Base-by-base conservation (phyloP, 1,140 invertebrate genomes). In the Battus philenor region DNA sequence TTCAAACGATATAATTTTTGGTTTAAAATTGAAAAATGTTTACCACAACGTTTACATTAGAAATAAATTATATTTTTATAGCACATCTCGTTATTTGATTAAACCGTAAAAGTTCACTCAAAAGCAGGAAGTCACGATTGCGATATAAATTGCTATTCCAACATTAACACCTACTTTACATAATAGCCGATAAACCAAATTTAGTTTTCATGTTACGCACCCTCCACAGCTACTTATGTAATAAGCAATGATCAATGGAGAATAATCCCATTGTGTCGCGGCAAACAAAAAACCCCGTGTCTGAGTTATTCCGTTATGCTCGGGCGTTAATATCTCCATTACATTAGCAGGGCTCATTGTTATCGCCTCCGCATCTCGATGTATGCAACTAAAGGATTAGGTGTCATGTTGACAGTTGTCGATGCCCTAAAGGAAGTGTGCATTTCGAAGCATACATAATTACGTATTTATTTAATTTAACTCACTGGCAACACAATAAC, bases 131-230 rank as follows among this genome's bases (percentile, higher is more conserved):
- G 80, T 84, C 80, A 84, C 78, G 78, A 77, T 72, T 65, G 47
- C 27, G 52, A 61, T 51, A 82, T 84, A 85, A 82, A 85, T 85
- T 68, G 75, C 68, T 66, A 58, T 67, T 71, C 60, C 68, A 68
- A 77, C 76, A 85, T 85, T 80, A 82, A 75, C 80, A 85, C 80
- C 80, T 82, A 85, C 73, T 85, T 79, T 82, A 76, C 80, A 85
- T 85, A 85, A 82, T 80, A 81, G 75, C 72, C 80, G 80, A 82
- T 85, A 85, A 85, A 85, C 80, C 80, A 85, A 85, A 85, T 85
- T 85, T 85, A 82, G 80, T 81, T 85, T 85, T 82, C 78, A 82
- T 85, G 80, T 85, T 72, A 70, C 78, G 62, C 74, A 85, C 80
- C 80, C 80, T 82, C 68, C 54, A 45, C 50, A 65, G 62, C 78